Evolutionary conservation across 1,140 invertebrate species (phyloP), one percentile per base, ranked within the genome.

Genomic region (Coboldia fuscipes): DNA sequence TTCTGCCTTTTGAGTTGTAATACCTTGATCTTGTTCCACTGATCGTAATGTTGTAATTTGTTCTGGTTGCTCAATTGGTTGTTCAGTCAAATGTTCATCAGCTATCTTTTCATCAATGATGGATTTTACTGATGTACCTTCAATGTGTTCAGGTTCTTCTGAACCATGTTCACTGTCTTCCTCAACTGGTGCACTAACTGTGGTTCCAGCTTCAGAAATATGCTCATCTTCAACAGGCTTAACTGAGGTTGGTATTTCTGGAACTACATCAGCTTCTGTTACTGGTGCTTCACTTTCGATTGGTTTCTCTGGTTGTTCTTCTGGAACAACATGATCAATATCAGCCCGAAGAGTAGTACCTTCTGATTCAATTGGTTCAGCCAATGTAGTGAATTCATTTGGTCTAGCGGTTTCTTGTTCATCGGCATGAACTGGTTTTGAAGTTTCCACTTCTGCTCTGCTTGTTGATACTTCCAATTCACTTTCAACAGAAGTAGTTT

Each of bases 371-470:
- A 27, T 22, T 37, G 29, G 26, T 33, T 21, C 27, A 19, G 15
- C 20, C n/a, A 36, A 33, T 8, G 26, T 35, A 23, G 16, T 8
- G n/a, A n/a, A n/a, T 38, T 37, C 35, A 9, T 34, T 20, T 37
- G 29, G 19, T 15, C 17, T 30, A 13, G 22, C 10, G 7, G 13
- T 24, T 37, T 31, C 19, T 21, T 22, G 19, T n/a, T n/a, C n/a
- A n/a, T n/a, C n/a, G n/a, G n/a, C n/a, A n/a, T n/a, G n/a, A n/a
- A n/a, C n/a, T n/a, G n/a, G n/a, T n/a, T n/a, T n/a, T n/a, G n/a
- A n/a, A n/a, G n/a, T n/a, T n/a, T n/a, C n/a, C n/a, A n/a, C n/a
- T n/a, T n/a, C n/a, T n/a, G n/a, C n/a, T n/a, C n/a, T n/a, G n/a
- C n/a, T n/a, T n/a, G n/a, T n/a, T n/a, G n/a, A n/a, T n/a, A n/a